Percentiles rank a stretch among this genome's conserved stretches.
Conservation (phyloP, 2,113 vertebrate species). For the Leptobrachium ailaonicum region DNA sequence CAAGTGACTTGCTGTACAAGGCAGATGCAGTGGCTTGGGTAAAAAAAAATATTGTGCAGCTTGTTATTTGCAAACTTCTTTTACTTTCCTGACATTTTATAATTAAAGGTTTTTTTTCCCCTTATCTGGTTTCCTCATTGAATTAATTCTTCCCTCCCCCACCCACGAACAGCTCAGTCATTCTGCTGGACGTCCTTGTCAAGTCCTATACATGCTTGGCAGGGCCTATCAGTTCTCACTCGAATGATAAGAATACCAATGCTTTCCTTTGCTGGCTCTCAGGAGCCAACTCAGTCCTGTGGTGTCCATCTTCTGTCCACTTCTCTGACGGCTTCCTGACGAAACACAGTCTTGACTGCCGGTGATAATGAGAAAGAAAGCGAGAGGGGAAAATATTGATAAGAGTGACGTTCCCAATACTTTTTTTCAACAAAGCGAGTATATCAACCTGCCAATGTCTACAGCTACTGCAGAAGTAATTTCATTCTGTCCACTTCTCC, state of each 20-base stretch:
- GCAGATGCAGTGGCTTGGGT: background rate
- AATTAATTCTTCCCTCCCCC: constrained; percentile 31
- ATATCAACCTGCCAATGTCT: background rate
- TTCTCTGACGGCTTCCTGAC: constrained; percentile 2
- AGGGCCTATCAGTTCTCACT: constrained; percentile 29
- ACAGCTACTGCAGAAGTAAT: background rate
- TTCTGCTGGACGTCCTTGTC: constrained; percentile 46
- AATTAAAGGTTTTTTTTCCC: constrained; percentile 32
- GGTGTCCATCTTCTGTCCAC: constrained; percentile 34
- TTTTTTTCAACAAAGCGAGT: background rate
- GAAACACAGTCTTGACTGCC: constrained; percentile 17
- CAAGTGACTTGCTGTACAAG: background rate
- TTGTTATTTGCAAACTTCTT: constrained; percentile 16
- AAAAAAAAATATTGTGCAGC: background rate
- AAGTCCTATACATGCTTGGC: constrained; percentile 34
- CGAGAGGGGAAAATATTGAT: constrained; percentile 1
- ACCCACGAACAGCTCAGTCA: constrained; percentile 32
- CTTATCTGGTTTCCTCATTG: constrained; percentile 41
- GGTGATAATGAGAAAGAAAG: constrained; percentile 21
- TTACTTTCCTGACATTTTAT: constrained; percentile 41
- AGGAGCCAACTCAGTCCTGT: background rate
- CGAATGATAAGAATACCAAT: constrained; percentile 44
- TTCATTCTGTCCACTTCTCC: background rate
- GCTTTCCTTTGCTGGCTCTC: constrained; percentile 26
- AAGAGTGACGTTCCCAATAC: constrained; percentile 13